A percentile compares a stretch with the other conserved stretches of the same genome.
Conservation (phyloP, 2,113 vertebrate genomes). For the Laterallus jamaicensis region DNA sequence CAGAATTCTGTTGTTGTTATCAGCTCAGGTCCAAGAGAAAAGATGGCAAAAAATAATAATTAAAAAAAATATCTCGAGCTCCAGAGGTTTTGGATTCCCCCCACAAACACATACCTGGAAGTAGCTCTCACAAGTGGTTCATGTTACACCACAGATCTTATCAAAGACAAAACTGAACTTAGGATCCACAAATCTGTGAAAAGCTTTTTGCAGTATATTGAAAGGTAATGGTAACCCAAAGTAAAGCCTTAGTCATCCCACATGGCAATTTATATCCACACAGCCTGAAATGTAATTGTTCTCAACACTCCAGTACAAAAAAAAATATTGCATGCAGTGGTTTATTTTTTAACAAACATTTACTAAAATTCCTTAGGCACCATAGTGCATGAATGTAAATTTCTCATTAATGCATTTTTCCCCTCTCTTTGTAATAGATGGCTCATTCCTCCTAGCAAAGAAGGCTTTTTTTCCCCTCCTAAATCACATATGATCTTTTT, state of each 20-base stretch:
- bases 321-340: neutral
- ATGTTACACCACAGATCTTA: neutral
- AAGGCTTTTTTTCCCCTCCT: neutral
- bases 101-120: neutral
- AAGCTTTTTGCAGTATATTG: neutral
- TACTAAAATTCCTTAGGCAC: neutral
- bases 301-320: neutral
- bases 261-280: neutral
- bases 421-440: neutral
- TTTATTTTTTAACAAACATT: neutral
- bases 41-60: neutral
- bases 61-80: neutral
- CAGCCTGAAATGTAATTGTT: neutral
- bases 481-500: neutral
- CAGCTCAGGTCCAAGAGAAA: neutral
- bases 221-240: neutral
- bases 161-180: neutral
- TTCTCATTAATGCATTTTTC: neutral
- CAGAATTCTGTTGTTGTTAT: neutral
- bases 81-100: neutral
- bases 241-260: neutral
- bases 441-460: neutral
- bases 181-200: fast-evolving
- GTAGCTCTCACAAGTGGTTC: neutral
- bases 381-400: neutral